These are phyloP conservation scores for Corydoras maculifer DNA, from an alignment of 2,113 vertebrate genomes.

Conservation along the genomic window DNA sequence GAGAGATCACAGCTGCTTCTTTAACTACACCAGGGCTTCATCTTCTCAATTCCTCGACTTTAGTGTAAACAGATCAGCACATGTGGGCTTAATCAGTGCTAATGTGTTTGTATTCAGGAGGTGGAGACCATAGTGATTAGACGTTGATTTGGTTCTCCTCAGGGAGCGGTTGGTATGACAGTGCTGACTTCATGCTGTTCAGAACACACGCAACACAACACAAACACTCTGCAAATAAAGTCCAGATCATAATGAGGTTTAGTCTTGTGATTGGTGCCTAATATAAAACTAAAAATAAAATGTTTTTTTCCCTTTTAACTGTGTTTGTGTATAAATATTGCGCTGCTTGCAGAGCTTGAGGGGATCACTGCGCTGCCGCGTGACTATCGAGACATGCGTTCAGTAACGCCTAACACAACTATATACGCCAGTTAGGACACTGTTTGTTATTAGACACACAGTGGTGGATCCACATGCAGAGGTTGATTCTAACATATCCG, in stretches of 20 bases:
- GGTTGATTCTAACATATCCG: not conserved
- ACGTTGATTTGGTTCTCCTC: not conserved
- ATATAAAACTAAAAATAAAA: not conserved
- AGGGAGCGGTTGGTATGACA: not conserved
- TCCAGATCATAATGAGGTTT: not conserved
- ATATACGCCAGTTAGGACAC: not conserved
- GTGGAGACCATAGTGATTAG: not conserved
- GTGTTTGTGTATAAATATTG: slow-evolving; percentile 16
- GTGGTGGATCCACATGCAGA: slow-evolving; percentile 2
- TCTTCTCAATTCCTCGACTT: not conserved
- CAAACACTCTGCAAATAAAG: not conserved
- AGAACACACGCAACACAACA: not conserved
- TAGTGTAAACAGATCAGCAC: not conserved
- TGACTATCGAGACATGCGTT: not conserved
- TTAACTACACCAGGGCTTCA: no score
- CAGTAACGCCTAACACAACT: not conserved
- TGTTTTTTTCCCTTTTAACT: no score
- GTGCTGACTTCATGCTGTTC: not conserved
- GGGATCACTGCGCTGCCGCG: not conserved
- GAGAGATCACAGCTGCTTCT: no score
- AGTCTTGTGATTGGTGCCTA: not conserved
- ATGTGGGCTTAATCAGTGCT: not conserved
- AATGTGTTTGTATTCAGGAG: not conserved
- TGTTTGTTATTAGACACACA: not conserved
- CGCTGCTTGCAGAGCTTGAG: not conserved